Percentiles rank a stretch among this genome's conserved stretches.
phyloP scores from a whole-genome alignment of 2,888 invertebrate species.

The Trypoxylon attenuatum region DNA sequence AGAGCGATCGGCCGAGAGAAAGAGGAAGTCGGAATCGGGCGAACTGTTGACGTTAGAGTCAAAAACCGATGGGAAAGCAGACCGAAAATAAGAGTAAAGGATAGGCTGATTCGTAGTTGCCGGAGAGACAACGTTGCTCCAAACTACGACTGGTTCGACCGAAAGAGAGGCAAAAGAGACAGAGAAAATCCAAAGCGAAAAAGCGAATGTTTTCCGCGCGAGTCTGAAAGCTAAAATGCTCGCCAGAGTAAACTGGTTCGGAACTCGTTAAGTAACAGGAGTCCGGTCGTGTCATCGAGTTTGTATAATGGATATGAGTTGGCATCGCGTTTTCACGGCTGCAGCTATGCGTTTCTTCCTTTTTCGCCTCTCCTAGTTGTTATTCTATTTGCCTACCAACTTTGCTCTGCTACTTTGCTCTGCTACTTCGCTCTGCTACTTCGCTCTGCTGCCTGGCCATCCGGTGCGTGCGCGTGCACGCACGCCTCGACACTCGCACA shows the following conservation, averaged over 20 bases:
- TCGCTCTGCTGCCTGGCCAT: no score
- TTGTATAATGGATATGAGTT: slow-evolving; percentile 17
- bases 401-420: not conserved
- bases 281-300: slow-evolving; percentile 28
- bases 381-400: not conserved
- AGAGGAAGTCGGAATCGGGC: not conserved
- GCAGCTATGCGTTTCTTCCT: not conserved
- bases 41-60: not conserved
- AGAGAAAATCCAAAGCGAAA: not conserved
- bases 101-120: not conserved
- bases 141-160: not conserved
- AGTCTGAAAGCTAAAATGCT: slow-evolving; percentile 31
- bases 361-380: not conserved
- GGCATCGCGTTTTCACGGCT: not conserved
- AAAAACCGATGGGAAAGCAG: not conserved
- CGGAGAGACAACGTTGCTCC: not conserved
- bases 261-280: slow-evolving; percentile 45
- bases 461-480: no score
- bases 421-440: no score
- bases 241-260: slow-evolving; percentile 46
- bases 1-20: not conserved
- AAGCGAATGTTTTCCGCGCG: not conserved
- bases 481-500: no score
- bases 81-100: not conserved
- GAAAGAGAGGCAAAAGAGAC: not conserved